Evolutionary conservation across 2,888 invertebrate genomes (phyloP), one percentile per base, ranked within the genome.

Genomic region (Nowickia ferox): DNA sequence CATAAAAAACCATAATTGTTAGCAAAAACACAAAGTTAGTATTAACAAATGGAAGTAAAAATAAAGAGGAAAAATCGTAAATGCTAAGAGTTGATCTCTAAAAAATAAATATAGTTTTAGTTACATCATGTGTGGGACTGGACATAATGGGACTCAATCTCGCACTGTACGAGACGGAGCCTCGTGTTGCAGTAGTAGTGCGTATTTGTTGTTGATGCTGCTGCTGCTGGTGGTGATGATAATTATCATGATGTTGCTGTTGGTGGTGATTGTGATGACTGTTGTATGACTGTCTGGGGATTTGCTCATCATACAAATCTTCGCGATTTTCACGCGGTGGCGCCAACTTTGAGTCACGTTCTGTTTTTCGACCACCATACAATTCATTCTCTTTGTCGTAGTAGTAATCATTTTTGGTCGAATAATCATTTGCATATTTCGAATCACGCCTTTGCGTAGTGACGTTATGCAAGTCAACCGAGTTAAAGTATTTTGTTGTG

Each of bases 91-190:
- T 46, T n/a, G 44, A 48, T 76, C 71, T 72, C 66, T 74, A 84
- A 65, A 79, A 74, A 81, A 17, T 74, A 77, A 65, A 76, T 65
- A 79, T 61, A 65, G 71, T 69, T 82, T 89, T 90, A 92, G 90
- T 92, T 92, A 93, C 93, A 91, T 93, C 92, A 88, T 92, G 91
- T 90, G 91, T 91, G 89, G 93, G 92, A 91, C 93, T 92, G 89
- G 92, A 89, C 87, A 92, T 61, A 44, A 86, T 86, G 87, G 93
- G 92, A 88, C 90, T 91, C 87, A 91, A 88, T 88, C 90, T 89
- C 82, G 89, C 87, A 61, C 48, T 83, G 48, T 80, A 80, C 53
- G 79, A 80, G 30, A 61, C 19, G 6, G 83, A 83, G 76, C 83
- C 76, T 9, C 79, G 75, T 75, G 89, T 89, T 88, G 89, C 88